Percentiles rank a stretch among this genome's conserved stretches.
These are phyloP conservation scores for Hydractinia echinata DNA, from an alignment of 30 jellyfish, hydroid and myxozoan genomes.

Conservation along the genomic window DNA sequence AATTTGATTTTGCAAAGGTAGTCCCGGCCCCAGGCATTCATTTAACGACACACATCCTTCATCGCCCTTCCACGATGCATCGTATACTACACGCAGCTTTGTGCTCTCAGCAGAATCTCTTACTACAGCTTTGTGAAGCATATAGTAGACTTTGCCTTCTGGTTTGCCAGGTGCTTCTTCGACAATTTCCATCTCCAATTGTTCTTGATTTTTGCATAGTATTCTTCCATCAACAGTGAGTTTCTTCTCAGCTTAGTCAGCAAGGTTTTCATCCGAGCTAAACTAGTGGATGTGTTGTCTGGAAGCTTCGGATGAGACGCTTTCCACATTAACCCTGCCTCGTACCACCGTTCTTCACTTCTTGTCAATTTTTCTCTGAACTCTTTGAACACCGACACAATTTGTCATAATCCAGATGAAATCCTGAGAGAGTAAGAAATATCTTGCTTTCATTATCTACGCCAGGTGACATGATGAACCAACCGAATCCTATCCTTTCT, in stretches of 20 bases:
- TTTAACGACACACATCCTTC: constrained; percentile 44
- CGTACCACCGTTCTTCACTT: constrained; percentile 47
- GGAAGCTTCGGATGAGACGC: constrained; percentile 27
- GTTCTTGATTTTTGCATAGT: constrained; percentile 22
- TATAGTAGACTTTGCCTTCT: constrained; percentile 37
- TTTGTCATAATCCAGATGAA: constrained; percentile 46
- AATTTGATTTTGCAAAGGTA: constrained; percentile 41
- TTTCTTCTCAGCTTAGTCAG: constrained; percentile 18
- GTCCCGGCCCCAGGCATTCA: constrained; percentile 68
- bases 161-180: constrained; percentile 57
- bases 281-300: no score
- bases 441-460: constrained; percentile 20
- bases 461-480: constrained; percentile 76
- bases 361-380: constrained; percentile 59
- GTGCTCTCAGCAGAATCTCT: neutral
- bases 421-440: constrained; percentile 26
- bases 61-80: constrained; percentile 42
- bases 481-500: constrained; percentile 59
- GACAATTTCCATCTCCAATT: constrained; percentile 51
- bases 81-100: constrained; percentile 54
- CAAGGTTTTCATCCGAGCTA: constrained; percentile 21
- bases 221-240: constrained; percentile 26
- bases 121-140: constrained; percentile 52
- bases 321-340: constrained; percentile 51
- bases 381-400: constrained; percentile 44